Conservation (phyloP, 2,113 vertebrate species). For the Lepidothrix coronata region DNA sequence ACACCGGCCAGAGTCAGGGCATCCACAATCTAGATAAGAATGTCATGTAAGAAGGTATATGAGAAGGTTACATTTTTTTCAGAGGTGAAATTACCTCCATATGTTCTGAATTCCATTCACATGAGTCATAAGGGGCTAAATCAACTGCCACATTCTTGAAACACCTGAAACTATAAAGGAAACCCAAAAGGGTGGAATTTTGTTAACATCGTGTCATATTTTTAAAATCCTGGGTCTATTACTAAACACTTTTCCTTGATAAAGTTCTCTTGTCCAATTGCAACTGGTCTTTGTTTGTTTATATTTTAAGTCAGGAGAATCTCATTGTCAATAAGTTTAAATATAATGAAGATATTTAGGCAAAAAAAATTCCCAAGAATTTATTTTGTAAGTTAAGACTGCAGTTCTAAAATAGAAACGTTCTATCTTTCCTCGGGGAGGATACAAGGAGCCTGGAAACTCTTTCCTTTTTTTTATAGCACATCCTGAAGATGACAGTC, state of each 20-base stretch:
- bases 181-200: background rate
- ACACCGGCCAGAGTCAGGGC: too few species aligned
- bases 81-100: background rate
- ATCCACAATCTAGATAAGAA: background rate
- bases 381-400: background rate
- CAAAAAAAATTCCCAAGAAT: accelerated
- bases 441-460: background rate
- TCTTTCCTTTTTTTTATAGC: background rate
- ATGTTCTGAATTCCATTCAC: background rate
- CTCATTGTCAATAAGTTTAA: background rate
- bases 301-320: background rate
- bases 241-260: background rate
- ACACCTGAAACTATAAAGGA: background rate
- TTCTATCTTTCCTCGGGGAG: background rate
- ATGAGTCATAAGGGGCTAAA: background rate
- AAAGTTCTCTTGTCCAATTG: background rate
- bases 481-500: background rate
- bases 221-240: accelerated
- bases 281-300: background rate
- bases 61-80: background rate
- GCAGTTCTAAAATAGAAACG: background rate
- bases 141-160: background rate
- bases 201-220: background rate
- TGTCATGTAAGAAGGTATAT: too few species aligned
- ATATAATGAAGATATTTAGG: background rate